A percentile compares a stretch with the other conserved stretches of the same genome.
Evolutionary conservation across 2,888 invertebrate genomes (phyloP).

Genomic region (Lepidocyrtoides sp.): DNA sequence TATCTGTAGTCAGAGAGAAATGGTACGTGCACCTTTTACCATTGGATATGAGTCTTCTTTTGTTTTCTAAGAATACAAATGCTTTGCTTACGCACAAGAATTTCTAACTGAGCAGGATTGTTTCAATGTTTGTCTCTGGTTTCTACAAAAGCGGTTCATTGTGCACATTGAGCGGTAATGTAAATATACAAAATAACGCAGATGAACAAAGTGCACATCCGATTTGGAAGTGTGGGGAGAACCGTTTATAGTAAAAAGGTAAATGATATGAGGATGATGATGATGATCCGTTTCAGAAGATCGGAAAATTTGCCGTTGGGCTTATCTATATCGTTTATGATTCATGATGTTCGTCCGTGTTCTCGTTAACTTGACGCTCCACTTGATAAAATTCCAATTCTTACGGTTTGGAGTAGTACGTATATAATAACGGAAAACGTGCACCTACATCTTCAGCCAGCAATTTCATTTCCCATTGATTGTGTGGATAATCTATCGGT

Average conservation of each 20-base stretch:
- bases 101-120: background rate
- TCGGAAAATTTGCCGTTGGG: slow-evolving; percentile 47
- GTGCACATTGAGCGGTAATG: background rate
- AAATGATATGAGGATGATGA: background rate
- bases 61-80: background rate
- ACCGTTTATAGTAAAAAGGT: slow-evolving; percentile 13
- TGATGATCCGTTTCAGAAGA: slow-evolving; percentile 37
- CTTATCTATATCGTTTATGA: slow-evolving; percentile 20
- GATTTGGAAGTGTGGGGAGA: background rate
- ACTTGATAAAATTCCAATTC: background rate
- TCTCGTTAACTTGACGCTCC: background rate
- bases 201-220: background rate
- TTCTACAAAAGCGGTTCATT: background rate
- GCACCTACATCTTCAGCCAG: no score
- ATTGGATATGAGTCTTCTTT: background rate
- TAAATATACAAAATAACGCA: background rate
- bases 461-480: no score
- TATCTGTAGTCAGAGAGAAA: no score
- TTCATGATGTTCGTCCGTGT: slow-evolving; percentile 12
- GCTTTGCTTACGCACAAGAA: background rate
- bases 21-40: background rate
- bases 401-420: no score
- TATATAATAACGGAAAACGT: no score
- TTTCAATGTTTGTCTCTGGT: background rate
- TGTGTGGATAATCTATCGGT: no score